Evolutionary conservation across 2,888 invertebrate genomes (phyloP).

Genomic region (Thalpophila matura): DNA sequence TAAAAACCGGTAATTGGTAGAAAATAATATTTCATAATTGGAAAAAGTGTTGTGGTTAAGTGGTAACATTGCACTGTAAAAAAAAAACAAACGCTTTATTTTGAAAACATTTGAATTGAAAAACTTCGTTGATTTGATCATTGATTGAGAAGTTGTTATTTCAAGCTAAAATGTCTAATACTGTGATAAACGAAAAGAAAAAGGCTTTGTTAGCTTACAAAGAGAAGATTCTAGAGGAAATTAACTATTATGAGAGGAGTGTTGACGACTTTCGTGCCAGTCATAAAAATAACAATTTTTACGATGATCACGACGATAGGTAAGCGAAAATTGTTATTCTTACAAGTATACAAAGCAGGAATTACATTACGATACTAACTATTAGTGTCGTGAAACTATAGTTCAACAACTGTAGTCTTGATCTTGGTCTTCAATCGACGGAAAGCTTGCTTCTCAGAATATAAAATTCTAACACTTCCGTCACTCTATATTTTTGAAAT

Average conservation of each 20-base stretch:
- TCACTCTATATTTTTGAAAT: too few relatives aligned
- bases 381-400: too few relatives aligned
- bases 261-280: conserved; percentile 69
- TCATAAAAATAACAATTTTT: conserved; percentile 46
- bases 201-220: conserved; percentile 73
- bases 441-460: too few relatives aligned
- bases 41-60: background rate
- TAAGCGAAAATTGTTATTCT: conserved; percentile 43
- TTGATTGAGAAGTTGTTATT: conserved; percentile 6
- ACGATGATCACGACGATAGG: conserved; percentile 69
- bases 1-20: background rate
- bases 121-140: conserved; percentile 31
- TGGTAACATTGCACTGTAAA: conserved; percentile 20
- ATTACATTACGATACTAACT: too few relatives aligned
- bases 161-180: conserved; percentile 36
- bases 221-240: conserved; percentile 73
- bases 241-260: conserved; percentile 75
- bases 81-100: conserved; percentile 10
- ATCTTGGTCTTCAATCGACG: too few relatives aligned
- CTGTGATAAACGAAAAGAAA: conserved; percentile 66
- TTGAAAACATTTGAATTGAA: conserved; percentile 21
- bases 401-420: too few relatives aligned
- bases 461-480: too few relatives aligned
- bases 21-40: background rate
- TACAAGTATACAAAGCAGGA: too few relatives aligned